phyloP scores from a whole-genome alignment of 2,797 vertebrate species.

The Myotis daubentonii region DNA sequence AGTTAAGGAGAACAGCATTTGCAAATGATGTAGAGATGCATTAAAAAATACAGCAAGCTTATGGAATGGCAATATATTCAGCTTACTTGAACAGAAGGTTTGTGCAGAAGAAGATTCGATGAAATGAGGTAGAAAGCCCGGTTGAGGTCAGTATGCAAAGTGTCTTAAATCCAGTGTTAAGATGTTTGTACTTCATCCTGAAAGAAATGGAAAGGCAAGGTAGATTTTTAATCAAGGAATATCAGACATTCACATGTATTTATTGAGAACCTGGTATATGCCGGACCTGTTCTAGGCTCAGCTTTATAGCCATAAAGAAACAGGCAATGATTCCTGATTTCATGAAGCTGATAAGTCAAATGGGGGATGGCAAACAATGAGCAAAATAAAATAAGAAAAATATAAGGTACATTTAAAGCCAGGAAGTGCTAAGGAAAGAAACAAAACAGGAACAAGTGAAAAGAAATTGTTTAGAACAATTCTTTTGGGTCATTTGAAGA shows the following conservation, averaged over 20 bases:
- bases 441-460: neutral
- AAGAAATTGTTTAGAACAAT: neutral
- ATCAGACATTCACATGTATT: neutral
- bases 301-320: neutral
- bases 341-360: neutral
- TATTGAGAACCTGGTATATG: neutral
- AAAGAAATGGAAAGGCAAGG: neutral
- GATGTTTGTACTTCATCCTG: neutral
- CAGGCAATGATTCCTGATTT: neutral
- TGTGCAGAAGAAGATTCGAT: neutral
- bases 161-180: neutral
- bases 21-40: neutral
- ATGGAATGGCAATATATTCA: neutral
- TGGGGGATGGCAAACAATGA: neutral
- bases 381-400: neutral
- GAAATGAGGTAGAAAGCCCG: neutral
- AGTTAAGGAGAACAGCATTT: neutral
- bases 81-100: neutral
- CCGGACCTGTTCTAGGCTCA: neutral
- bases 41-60: neutral
- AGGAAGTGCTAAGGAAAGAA: neutral
- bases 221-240: neutral
- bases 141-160: neutral
- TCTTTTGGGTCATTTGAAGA: neutral
- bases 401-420: neutral